Evolutionary conservation across 1,140 invertebrate genomes (phyloP).

Genomic region (Drosophila nikananu): DNA sequence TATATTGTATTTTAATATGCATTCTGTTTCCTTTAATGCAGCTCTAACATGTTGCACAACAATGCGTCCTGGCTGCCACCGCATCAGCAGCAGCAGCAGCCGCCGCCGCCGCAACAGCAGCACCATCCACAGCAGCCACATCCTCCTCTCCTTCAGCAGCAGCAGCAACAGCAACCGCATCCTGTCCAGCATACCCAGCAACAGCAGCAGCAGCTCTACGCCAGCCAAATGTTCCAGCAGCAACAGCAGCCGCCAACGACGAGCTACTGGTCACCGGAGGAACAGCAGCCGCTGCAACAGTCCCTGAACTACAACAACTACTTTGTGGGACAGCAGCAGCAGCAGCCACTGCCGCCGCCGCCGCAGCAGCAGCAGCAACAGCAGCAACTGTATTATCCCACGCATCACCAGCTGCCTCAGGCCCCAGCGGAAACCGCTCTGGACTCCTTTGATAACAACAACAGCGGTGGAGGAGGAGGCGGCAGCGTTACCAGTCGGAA

Average conservation of each 20-base stretch:
- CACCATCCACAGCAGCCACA: conserved; percentile 34
- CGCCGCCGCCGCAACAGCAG: conserved; percentile 30
- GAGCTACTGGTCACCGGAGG: conserved; percentile 58
- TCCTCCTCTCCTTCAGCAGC: conserved; percentile 16
- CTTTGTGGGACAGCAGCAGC: conserved; percentile 38
- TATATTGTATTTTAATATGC: background rate
- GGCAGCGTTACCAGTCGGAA: conserved; percentile 22
- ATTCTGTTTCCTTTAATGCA: conserved; percentile 11
- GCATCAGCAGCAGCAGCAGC: conserved; percentile 46
- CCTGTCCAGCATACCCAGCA: conserved; percentile 17
- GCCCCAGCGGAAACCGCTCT: conserved; percentile 11
- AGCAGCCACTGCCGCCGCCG: conserved; percentile 16
- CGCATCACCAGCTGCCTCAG: conserved; percentile 38
- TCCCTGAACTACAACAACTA: conserved; percentile 55
- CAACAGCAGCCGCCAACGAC: conserved; percentile 42
- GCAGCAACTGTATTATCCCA: conserved; percentile 35
- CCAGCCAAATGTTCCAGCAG: conserved; percentile 68
- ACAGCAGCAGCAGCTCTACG: conserved; percentile 56
- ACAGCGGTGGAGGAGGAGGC: conserved; percentile 29
- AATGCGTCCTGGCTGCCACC: conserved; percentile 70
- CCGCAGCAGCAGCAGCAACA: conserved; percentile 18
- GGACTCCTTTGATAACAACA: conserved; percentile 68
- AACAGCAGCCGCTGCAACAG: conserved; percentile 28
- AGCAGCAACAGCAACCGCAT: conserved; percentile 44
- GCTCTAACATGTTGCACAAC: conserved; percentile 74